These are phyloP conservation scores for Melanophora roralis DNA, from an alignment of 2,888 invertebrate genomes.

Conservation along the genomic window DNA sequence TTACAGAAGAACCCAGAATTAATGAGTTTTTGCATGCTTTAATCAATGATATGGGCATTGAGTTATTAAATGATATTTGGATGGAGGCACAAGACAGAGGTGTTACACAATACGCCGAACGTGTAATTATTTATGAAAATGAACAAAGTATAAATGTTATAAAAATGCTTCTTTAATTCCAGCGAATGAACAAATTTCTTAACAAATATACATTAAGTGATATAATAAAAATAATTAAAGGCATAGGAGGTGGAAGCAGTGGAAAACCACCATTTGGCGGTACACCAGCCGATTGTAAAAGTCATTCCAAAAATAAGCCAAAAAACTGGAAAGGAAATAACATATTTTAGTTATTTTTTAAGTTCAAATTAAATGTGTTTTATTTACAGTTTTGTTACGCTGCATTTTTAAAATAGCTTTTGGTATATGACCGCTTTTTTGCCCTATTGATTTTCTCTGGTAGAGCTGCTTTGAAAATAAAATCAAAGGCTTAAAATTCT, in stretches of 20 bases:
- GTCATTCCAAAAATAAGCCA: not conserved
- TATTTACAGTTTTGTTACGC: too few relatives aligned
- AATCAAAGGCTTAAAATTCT: too few relatives aligned
- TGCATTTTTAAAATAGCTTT: too few relatives aligned
- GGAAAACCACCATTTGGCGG: constrained; percentile 69
- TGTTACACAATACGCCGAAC: constrained; percentile 64
- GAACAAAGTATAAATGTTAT: not conserved
- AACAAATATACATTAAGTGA: constrained; percentile 66
- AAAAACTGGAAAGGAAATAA: constrained; percentile 22
- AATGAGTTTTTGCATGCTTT: constrained; percentile 70
- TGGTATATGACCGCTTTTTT: too few relatives aligned
- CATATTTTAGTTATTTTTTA: not conserved
- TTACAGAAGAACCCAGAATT: constrained; percentile 71
- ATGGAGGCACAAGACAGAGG: constrained; percentile 64
- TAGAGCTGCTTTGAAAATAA: too few relatives aligned
- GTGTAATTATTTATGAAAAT: constrained; percentile 63
- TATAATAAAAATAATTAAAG: constrained; percentile 67
- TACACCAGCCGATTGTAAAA: constrained; percentile 71
- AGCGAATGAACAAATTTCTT: constrained; percentile 69
- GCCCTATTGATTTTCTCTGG: too few relatives aligned
- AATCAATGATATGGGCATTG: constrained; percentile 72
- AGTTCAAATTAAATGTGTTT: too few relatives aligned
- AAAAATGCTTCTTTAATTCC: constrained; percentile 20
- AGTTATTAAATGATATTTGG: constrained; percentile 73
- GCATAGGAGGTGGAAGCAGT: constrained; percentile 64